These are phyloP conservation scores for Drosophila melanica DNA, from an alignment of 1,140 invertebrate genomes.

Conservation along the genomic window DNA sequence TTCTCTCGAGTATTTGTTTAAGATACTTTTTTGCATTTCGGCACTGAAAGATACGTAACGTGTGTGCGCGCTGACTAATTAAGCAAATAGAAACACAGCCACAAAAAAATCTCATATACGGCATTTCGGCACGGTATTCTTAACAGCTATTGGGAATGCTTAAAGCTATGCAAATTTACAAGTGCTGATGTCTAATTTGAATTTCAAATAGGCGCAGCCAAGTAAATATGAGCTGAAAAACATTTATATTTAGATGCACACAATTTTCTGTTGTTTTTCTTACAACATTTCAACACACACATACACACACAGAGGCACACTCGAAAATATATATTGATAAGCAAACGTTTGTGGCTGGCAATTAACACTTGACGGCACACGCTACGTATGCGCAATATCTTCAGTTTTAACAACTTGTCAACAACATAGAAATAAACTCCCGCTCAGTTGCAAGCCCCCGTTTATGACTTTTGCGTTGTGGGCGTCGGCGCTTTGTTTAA, in stretches of 20 bases:
- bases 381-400: conserved; percentile 71
- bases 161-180: conserved; percentile 78
- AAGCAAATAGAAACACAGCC: conserved; percentile 51
- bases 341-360: conserved; percentile 62
- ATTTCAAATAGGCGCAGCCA: conserved; percentile 69
- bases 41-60: too few species aligned
- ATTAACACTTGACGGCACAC: conserved; percentile 74
- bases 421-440: conserved; percentile 13
- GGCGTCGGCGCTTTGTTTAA: conserved; percentile 60
- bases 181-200: conserved; percentile 79
- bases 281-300: conserved; percentile 39
- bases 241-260: conserved; percentile 15
- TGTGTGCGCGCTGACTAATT: conserved; percentile 60
- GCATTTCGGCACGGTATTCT: conserved; percentile 55
- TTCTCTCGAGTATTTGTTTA: neutral
- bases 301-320: conserved; percentile 1
- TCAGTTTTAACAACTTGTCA: conserved; percentile 26
- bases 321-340: conserved; percentile 49
- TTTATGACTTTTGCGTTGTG: conserved; percentile 24
- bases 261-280: conserved; percentile 18
- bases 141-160: conserved; percentile 57
- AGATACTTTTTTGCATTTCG: conserved; percentile 19
- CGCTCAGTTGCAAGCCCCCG: neutral
- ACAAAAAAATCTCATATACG: conserved; percentile 32
- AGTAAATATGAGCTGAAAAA: conserved; percentile 14